Evolutionary conservation across 2,113 vertebrate genomes (phyloP), one percentile per base, ranked within the genome.

Genomic region (Sisor rabdophorus): DNA sequence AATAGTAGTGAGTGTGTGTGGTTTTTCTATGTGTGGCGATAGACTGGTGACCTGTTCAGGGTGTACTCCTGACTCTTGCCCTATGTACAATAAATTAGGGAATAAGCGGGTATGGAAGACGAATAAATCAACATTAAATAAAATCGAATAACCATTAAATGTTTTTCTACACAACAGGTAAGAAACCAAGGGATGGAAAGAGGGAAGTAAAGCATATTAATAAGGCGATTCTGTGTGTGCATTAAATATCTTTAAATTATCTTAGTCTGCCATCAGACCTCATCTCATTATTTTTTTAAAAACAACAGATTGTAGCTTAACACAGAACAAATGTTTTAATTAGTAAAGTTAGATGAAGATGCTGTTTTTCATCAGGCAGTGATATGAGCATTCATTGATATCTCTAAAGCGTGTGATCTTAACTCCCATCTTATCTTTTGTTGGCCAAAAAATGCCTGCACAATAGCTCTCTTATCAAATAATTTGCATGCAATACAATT

Each of bases 191-290:
- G 28, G 47, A 12, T 52, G 17, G 58, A 58, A 72, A 71, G 64
- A 78, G 6, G 48, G 32, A 55, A 54, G 17, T 12, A 72, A 64
- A 55, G 55, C 16, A 55, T 58, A 78, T 64, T 52, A 71, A 32
- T 20, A 28, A 28, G 48, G 13, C 28, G 5, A 56, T 64, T 11
- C 17, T 47, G 30, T 11, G 40, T 24, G 20, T 64, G 58, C 68
- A 72, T n/a, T 24, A 75, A 11, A 48, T 32, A 20, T 24, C 28
- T 28, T 56, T 72, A 48, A 76, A 73, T 48, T 0, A 22, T 30
- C 24, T 60, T 54, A 71, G 44, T 79, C 60, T 68, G 73, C 36
- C 60, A 16, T 15, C 26, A 77, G 40, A 55, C 32, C 47, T 32
- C 40, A 71, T 50, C 28, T 20, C 56, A 71, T 32, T 58, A 20